Conservation (phyloP, 92 coral and sea anemone species). For the Nematostella vectensis region DNA sequence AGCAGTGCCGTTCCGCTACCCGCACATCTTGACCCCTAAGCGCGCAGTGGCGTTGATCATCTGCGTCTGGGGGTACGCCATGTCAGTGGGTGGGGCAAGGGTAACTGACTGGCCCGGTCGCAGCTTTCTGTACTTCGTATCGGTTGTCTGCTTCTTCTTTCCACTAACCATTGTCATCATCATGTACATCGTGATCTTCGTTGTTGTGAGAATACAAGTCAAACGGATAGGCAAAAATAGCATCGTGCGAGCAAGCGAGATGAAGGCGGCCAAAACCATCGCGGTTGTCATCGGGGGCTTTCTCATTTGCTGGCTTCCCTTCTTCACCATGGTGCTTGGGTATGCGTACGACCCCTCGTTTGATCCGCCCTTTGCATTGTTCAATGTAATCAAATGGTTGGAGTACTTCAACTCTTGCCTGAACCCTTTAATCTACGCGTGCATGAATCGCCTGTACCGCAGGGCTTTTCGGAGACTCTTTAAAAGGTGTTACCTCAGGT, state of each 20-base stretch:
- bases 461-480: conserved; percentile 64
- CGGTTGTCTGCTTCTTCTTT: conserved; percentile 39
- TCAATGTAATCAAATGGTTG: conserved; percentile 68
- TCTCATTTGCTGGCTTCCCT: conserved; percentile 75
- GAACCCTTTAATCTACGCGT: conserved; percentile 79
- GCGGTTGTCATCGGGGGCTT: conserved; percentile 85
- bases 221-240: conserved; percentile 47
- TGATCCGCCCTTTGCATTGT: conserved; percentile 34
- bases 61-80: conserved; percentile 44
- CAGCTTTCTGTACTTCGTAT: conserved; percentile 29
- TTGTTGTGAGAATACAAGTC: conserved; percentile 62
- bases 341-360: conserved; percentile 26
- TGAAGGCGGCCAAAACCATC: conserved; percentile 88
- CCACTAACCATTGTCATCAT: conserved; percentile 51
- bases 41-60: conserved; percentile 38
- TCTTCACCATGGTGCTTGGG: conserved; percentile 56
- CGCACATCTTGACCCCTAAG: conserved; percentile 48
- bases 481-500: conserved; percentile 29
- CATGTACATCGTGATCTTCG: conserved; percentile 59
- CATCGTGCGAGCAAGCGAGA: too few relatives aligned
- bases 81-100: conserved; percentile 29
- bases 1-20: conserved; percentile 59
- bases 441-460: conserved; percentile 68
- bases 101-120: conserved; percentile 33
- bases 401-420: conserved; percentile 74